Evolutionary conservation across 2,113 vertebrate species (phyloP).

Genomic region (Notarius quadriscutis): DNA sequence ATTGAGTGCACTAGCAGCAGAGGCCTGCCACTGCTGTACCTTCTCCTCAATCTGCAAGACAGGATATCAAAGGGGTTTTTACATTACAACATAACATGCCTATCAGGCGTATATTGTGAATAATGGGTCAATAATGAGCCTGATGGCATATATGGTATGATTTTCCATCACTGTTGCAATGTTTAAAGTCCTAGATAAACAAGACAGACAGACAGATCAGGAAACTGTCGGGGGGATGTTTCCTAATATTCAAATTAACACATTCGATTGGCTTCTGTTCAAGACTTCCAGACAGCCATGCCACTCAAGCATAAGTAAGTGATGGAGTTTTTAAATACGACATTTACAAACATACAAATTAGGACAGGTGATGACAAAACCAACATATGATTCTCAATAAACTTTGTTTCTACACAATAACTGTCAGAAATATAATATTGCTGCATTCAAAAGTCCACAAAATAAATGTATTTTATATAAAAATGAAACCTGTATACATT

Average conservation of each 20-base stretch:
- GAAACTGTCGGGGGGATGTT: too few species aligned
- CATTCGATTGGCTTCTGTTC: background rate
- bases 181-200: background rate
- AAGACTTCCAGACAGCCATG: background rate
- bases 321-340: background rate
- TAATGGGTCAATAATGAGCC: background rate
- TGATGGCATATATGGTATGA: background rate
- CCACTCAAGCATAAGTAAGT: background rate
- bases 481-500: too few species aligned
- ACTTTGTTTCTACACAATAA: too few species aligned
- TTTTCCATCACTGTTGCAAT: background rate
- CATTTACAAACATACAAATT: background rate
- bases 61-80: background rate
- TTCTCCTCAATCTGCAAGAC: slow-evolving; percentile 87
- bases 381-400: background rate
- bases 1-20: slow-evolving; percentile 89
- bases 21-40: slow-evolving; percentile 89
- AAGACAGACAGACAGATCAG: background rate
- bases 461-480: too few species aligned
- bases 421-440: too few species aligned
- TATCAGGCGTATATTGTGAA: background rate
- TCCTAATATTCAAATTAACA: background rate
- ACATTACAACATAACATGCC: background rate
- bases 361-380: background rate
- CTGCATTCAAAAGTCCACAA: too few species aligned